Base-by-base conservation (phyloP, 2,888 invertebrate genomes). In the Chaitophorus viminalis region DNA sequence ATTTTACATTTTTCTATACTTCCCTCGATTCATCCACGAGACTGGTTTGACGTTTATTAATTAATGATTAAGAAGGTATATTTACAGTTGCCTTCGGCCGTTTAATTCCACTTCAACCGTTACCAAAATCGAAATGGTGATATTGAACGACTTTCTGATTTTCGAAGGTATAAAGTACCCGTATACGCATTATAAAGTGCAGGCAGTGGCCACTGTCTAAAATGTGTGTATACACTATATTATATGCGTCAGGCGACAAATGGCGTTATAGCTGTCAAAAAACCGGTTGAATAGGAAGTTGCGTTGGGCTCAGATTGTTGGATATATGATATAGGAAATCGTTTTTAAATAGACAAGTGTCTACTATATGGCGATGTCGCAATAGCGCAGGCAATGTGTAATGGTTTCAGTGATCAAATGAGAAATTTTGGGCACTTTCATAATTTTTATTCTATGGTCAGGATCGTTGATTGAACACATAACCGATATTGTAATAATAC, bases 131-230 rank as follows among this genome's bases (percentile, higher is more conserved):
- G 36, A 60, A 60, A 21, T 82, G 0, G 72, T 74, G 72, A 70
- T 60, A 60, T 70, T 31, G 82, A 52, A 52, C 82, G 46, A 82
- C 82, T 82, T 82, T 74, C 82, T 33, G 82, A 82, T 74, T 74
- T 82, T 74, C 74, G 72, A 72, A 36, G 25, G 29, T 46, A 5
- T 46, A 5, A 54, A 33, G 25, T 54, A 68, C 65, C 39, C 21
- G n/a, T n/a, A n/a, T n/a, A n/a, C n/a, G n/a, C n/a, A n/a, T n/a
- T n/a, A n/a, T n/a, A n/a, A n/a, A n/a, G n/a, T n/a, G 39, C 25
- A 29, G 29, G 8, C 31, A 36, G 29, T 29, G 72, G 17, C 18
- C 17, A 72, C 54, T n/a, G 9, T 18, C 39, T 29, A 46, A 29
- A 21, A n/a, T n/a, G 21, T 39, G 68, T 5, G 39, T 31, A 21